A percentile compares a stretch with the other conserved stretches of the same genome.
Conservation (phyloP, 2,888 invertebrate genomes). For the Agapostemon virescens region DNA sequence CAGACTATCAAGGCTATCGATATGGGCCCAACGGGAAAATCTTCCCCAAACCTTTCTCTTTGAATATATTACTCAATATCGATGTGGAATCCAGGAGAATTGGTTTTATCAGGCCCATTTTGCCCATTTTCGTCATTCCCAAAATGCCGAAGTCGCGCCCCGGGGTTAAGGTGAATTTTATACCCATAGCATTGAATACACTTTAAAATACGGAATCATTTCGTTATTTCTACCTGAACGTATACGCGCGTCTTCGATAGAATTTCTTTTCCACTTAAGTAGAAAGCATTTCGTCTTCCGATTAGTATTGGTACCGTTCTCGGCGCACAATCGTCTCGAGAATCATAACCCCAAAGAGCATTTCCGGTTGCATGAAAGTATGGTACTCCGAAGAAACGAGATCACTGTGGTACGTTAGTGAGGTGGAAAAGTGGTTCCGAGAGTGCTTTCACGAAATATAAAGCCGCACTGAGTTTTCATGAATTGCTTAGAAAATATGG, state of each 20-base stretch:
- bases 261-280: conserved; percentile 7
- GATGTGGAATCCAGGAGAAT: too few species aligned
- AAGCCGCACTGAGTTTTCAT: conserved; percentile 30
- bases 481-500: conserved; percentile 30
- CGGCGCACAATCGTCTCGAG: conserved; percentile 1
- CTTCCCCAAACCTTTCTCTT: too few species aligned
- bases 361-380: conserved; percentile 35
- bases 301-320: neutral
- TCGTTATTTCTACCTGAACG: neutral
- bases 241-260: neutral
- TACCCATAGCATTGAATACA: neutral
- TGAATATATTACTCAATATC: too few species aligned
- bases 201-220: neutral
- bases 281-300: conserved; percentile 1
- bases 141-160: too few species aligned
- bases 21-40: too few species aligned
- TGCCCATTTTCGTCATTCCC: too few species aligned
- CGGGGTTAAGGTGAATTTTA: too few species aligned
- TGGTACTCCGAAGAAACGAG: conserved; percentile 27
- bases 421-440: conserved; percentile 59
- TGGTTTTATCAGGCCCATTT: too few species aligned
- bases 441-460: conserved; percentile 48
- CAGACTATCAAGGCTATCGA: too few species aligned
- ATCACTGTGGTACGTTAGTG: conserved; percentile 43
- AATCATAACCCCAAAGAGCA: conserved; percentile 30